Evolutionary conservation across 2,113 vertebrate genomes (phyloP).

Genomic region (Leptosomus discolor): DNA sequence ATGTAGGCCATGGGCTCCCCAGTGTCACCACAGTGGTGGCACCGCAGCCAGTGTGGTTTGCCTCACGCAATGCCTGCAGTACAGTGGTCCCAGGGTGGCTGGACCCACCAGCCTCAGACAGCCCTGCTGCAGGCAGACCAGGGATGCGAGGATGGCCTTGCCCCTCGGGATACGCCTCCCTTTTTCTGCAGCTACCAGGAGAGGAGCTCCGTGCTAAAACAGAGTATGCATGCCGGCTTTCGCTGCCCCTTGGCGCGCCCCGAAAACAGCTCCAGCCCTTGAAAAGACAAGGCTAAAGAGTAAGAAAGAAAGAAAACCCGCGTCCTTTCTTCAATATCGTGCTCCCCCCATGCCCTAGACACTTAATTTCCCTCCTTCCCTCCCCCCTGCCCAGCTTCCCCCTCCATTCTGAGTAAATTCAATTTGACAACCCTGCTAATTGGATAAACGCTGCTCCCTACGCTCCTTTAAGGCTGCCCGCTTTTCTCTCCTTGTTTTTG

Average conservation of each 20-base stretch:
- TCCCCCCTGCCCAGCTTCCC: background rate
- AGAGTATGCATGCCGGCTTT: background rate
- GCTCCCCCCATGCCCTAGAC: slow-evolving; percentile 44
- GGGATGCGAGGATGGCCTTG: background rate
- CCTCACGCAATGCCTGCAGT: rapidly evolving
- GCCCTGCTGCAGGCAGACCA: background rate
- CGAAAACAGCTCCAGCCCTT: slow-evolving; percentile 42
- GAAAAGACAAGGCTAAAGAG: slow-evolving; percentile 33
- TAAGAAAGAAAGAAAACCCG: slow-evolving; percentile 21
- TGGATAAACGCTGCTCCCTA: slow-evolving; percentile 88
- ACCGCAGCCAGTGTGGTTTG: rapidly evolving
- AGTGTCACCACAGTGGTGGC: rapidly evolving
- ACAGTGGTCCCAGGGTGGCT: background rate
- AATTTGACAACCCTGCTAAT: slow-evolving; percentile 99
- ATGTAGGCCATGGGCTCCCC: rapidly evolving
- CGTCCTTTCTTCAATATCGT: slow-evolving; percentile 60
- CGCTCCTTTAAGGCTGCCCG: slow-evolving; percentile 82
- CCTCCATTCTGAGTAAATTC: slow-evolving; percentile 89
- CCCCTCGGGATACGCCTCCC: background rate
- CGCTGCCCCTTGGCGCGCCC: background rate
- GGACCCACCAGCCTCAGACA: background rate
- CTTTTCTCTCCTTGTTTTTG: slow-evolving; percentile 84
- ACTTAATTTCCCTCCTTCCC: slow-evolving; percentile 66
- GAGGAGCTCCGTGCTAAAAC: background rate
- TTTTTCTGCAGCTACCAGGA: background rate